Base-by-base conservation (phyloP, 2,888 invertebrate species). In the Ligdia adustata region DNA sequence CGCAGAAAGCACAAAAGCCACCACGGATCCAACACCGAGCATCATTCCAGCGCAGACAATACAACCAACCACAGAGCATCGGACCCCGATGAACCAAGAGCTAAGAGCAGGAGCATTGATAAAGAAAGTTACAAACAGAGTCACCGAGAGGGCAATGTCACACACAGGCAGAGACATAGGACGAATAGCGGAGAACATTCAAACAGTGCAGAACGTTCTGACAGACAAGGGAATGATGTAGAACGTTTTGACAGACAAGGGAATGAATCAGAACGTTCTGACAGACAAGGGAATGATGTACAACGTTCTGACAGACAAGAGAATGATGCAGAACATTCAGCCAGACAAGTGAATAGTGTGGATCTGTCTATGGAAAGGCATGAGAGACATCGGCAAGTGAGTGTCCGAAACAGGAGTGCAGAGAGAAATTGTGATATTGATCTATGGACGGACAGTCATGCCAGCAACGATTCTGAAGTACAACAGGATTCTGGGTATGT, bases 401-500 rank as follows among this genome's bases (percentile, higher is more conserved):
- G 22, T n/a, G 22, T 3, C 7, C 22, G 22, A 22, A n/a, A 22
- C 7, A 22, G 7, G 3, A 37, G 27, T 7, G 26, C 1, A 3
- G 26, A 22, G 6, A 22, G 24, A 9, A 9, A 14, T 1, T 20
- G 24, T 6, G 15, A 26, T 9, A 13, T n/a, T n/a, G n/a, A n/a
- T n/a, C n/a, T 7, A 1, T 15, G 35, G 15, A 9, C 26, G 4
- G 35, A 35, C 9, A 26, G 35, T 15, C 35, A 26, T 0, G 26
- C 15, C 14, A 35, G 35, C 34, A 22, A 13, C 3, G 26, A 35
- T 5, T 26, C 7, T 1, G 26, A 7, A 0, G 15, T 24, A 1
- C 9, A 22, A 9, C 43, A 41, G 4, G 33, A 43, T n/a, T 40
- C 18, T 20, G 32, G 44, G 44, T 40, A 6, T 27, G 29, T 27